A percentile compares a stretch with the other conserved stretches of the same genome.
Conservation (phyloP, 2,797 vertebrate genomes). For the Syndactyla subalaris region DNA sequence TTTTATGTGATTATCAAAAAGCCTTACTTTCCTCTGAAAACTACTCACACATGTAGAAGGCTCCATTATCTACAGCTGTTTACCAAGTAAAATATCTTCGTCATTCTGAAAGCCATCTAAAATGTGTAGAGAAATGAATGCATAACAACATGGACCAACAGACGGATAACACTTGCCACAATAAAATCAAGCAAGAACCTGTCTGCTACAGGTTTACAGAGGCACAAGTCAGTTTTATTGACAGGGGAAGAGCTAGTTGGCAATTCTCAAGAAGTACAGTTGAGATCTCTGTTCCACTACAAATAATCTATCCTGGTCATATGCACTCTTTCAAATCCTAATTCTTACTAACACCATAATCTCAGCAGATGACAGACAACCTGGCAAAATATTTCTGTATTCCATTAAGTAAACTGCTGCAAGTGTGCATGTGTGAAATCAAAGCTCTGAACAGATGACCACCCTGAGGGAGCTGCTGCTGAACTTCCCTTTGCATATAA, state of each 20-base stretch:
- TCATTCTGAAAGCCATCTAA: not conserved
- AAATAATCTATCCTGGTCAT: not conserved
- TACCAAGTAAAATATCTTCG: not conserved
- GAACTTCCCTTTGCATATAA: accelerated
- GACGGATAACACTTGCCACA: not conserved
- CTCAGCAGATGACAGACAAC: not conserved
- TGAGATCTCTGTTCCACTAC: not conserved
- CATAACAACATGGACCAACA: not conserved
- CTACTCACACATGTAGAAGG: not conserved
- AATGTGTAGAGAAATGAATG: not conserved
- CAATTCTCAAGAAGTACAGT: not conserved
- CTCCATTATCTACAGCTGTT: not conserved
- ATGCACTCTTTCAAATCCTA: not conserved
- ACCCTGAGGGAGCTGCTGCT: not conserved
- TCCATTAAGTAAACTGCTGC: not conserved
- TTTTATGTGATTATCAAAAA: not conserved
- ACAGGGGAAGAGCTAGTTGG: not conserved
- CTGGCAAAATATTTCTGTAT: not conserved
- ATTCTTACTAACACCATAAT: not conserved
- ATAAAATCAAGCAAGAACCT: not conserved
- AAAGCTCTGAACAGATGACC: not conserved
- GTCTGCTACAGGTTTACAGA: not conserved
- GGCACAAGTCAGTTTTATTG: not conserved
- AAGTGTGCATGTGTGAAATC: not conserved
- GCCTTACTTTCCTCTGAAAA: not conserved